phyloP scores from a whole-genome alignment of 1,140 invertebrate species.

The Drosophila albomicans region DNA sequence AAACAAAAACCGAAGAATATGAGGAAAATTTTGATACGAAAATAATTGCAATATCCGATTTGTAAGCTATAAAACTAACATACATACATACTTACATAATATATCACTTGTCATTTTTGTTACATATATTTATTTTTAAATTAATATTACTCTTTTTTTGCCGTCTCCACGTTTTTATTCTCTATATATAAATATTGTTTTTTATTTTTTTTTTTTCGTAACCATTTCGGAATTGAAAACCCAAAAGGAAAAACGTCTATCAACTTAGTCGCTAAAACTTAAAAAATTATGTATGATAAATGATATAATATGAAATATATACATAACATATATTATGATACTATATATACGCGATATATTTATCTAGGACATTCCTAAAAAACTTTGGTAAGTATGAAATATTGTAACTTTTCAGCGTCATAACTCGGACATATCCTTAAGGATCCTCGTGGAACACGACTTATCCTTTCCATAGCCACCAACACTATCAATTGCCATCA shows the following conservation, averaged over 20 bases:
- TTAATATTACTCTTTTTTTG: slow-evolving; percentile 33
- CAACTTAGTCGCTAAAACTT: slow-evolving; percentile 66
- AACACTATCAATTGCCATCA: no score
- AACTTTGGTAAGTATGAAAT: no score
- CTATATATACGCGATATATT: neutral
- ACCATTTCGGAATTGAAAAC: slow-evolving; percentile 16
- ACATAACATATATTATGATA: slow-evolving; percentile 54
- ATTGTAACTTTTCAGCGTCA: no score
- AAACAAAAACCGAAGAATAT: slow-evolving; percentile 32
- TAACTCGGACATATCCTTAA: no score
- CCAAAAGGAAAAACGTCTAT: slow-evolving; percentile 12
- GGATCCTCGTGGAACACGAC: no score
- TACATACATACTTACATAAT: slow-evolving; percentile 30
- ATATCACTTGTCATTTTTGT: slow-evolving; percentile 46
- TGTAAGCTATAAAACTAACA: slow-evolving; percentile 34
- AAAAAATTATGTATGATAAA: slow-evolving; percentile 76
- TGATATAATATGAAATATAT: slow-evolving; percentile 74
- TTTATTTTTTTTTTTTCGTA: neutral
- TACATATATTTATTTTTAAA: slow-evolving; percentile 50
- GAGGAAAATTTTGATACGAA: slow-evolving; percentile 50
- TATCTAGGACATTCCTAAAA: neutral
- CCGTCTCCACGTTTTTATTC: slow-evolving; percentile 28
- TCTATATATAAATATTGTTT: slow-evolving; percentile 38
- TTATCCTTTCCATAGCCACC: no score
- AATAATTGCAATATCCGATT: slow-evolving; percentile 44